Percentiles rank a stretch among this genome's conserved stretches.
Evolutionary conservation across 2,888 invertebrate species (phyloP).

Genomic region (Atrina japonica): DNA sequence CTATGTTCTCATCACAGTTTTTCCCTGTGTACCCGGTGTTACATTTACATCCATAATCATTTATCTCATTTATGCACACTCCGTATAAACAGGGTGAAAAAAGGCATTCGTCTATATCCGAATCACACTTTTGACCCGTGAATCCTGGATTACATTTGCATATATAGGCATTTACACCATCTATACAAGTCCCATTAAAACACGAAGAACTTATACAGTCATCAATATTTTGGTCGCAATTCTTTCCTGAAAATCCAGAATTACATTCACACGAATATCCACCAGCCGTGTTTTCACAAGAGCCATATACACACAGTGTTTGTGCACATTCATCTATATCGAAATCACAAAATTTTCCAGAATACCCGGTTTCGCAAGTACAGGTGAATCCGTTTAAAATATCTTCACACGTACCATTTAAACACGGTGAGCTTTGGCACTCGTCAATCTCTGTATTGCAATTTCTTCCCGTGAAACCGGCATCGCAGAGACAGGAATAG

Average conservation of each 20-base stretch:
- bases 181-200: no score
- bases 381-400: conserved; percentile 6
- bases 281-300: conserved; percentile 12
- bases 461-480: background rate
- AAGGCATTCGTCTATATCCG: conserved; percentile 16
- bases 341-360: conserved; percentile 12
- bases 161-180: no score
- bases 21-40: background rate
- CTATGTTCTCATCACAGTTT: conserved; percentile 12
- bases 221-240: no score
- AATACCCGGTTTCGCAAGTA: conserved; percentile 9
- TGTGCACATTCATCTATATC: conserved; percentile 20
- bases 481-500: background rate
- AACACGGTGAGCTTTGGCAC: conserved; percentile 4
- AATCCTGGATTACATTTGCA: conserved; percentile 17
- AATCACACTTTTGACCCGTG: conserved; percentile 10
- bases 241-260: no score
- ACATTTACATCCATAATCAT: conserved; percentile 14
- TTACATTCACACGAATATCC: no score
- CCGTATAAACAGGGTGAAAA: conserved; percentile 7
- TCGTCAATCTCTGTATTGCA: conserved; percentile 9
- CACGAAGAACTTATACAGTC: no score
- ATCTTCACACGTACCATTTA: conserved; percentile 15
- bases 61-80: conserved; percentile 1
- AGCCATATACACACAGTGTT: conserved; percentile 11